Evolutionary conservation across 1,140 invertebrate genomes (phyloP), one percentile per base, ranked within the genome.

Genomic region (Odontomachus brunneus): DNA sequence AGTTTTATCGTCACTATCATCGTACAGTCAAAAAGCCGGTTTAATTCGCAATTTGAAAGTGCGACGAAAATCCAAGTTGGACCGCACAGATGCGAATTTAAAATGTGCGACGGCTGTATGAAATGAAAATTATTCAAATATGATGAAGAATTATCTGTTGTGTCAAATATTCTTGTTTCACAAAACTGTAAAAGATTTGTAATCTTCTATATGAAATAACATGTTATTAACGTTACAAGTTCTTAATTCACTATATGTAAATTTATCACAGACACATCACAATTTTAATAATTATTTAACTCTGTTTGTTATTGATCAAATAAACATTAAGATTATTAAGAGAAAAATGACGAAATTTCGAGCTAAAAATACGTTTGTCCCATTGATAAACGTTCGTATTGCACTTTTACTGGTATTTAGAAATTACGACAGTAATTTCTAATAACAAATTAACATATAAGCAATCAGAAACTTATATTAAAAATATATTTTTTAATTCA

Each of bases 11-110:
- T 19, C 9, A 29, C 4, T 24, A 44, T 62, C n/a, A 44, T 26
- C 33, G 44, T 26, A 33, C 26, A 33, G 38, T 49, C 9, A 26
- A 74, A 19, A 17, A 75, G 48, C 44, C 26, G 51, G 44, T 12
- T 74, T 48, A 63, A 55, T 24, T 44, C 38, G 38, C 38, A 7
- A 7, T 7, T 55, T 55, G 14, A 69, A 80, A 66, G 19, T 71
- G 38, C 38, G 24, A 57, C 14, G 15, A 38, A 69, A 69, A 53
- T 1, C 14, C 15, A 53, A 12, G 22, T 78, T 57, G 22, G 19
- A 26, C 24, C 15, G 22, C 14, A 24, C 29, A 53, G 26, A 14
- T 57, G 33, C 7, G 17, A 69, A 48, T 29, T 3, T 17, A 19
- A 51, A 33, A 65, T 0, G 24, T 44, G 33, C 65, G 51, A 80